Evolutionary conservation across 30 jellyfish, hydroid and myxozoan genomes (phyloP).

Genomic region (Clytia hemisphaerica): DNA sequence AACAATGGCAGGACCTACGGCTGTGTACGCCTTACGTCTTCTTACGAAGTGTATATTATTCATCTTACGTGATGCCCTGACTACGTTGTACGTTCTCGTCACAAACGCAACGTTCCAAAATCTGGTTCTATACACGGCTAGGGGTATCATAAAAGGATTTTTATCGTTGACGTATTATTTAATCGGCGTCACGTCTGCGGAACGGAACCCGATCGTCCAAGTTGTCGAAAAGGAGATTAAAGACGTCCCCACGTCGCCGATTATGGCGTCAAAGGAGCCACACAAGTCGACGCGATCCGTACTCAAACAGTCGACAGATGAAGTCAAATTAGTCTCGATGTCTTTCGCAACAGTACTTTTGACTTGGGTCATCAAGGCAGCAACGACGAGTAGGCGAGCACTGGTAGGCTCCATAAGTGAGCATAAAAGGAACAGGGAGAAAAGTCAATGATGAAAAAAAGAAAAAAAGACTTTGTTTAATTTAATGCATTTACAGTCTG

Average conservation of each 20-base stretch:
- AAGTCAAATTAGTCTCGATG: constrained; percentile 11
- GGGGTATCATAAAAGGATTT: neutral
- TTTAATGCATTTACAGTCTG: too few species aligned
- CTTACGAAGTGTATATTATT: neutral
- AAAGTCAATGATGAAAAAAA: too few species aligned
- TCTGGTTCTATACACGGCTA: neutral
- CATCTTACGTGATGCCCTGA: neutral
- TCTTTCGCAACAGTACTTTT: constrained; percentile 2
- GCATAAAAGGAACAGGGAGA: too few species aligned
- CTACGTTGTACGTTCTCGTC: neutral
- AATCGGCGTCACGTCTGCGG: neutral
- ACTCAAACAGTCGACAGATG: neutral
- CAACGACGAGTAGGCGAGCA: neutral
- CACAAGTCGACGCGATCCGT: neutral
- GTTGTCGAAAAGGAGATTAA: constrained; percentile 21
- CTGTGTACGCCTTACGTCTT: neutral
- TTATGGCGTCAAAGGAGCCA: constrained; percentile 2
- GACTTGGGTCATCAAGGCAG: constrained; percentile 17
- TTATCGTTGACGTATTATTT: neutral
- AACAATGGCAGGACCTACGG: neutral
- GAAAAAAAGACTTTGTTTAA: too few species aligned
- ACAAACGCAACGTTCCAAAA: constrained; percentile 14
- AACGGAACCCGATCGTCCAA: constrained; percentile 3
- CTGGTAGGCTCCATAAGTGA: constrained; percentile 16
- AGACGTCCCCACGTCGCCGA: constrained; percentile 1